phyloP scores from a whole-genome alignment of 2,888 invertebrate genomes.

The Oeneis ivallda region DNA sequence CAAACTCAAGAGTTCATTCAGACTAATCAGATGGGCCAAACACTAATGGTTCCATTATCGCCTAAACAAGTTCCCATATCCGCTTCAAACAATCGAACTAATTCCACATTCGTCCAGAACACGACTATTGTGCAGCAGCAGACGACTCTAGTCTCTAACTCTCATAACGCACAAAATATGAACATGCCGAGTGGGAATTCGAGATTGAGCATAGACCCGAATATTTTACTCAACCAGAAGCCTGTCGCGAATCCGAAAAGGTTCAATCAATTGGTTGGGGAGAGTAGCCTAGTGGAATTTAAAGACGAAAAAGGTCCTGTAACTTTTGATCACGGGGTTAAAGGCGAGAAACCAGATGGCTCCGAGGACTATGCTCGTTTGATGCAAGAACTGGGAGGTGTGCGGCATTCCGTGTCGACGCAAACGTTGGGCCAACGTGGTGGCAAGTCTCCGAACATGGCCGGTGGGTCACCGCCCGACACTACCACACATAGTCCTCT shows the following conservation, averaged over 20 bases:
- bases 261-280: slow-evolving; percentile 48
- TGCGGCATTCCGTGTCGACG: slow-evolving; percentile 87
- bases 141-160: slow-evolving; percentile 88
- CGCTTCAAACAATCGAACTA: slow-evolving; percentile 81
- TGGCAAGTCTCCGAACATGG: slow-evolving; percentile 56
- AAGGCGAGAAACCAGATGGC: slow-evolving; percentile 43
- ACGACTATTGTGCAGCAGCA: slow-evolving; percentile 92
- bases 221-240: slow-evolving; percentile 73
- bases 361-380: slow-evolving; percentile 53
- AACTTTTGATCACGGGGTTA: slow-evolving; percentile 32
- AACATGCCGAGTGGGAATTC: slow-evolving; percentile 59
- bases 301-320: slow-evolving; percentile 45
- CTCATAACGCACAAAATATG: slow-evolving; percentile 71
- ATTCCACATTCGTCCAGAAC: slow-evolving; percentile 90
- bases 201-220: slow-evolving; percentile 82
- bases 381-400: slow-evolving; percentile 50
- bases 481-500: slow-evolving; percentile 92
- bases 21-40: slow-evolving; percentile 86
- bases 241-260: slow-evolving; percentile 52
- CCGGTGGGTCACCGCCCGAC: slow-evolving; percentile 84
- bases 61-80: slow-evolving; percentile 82
- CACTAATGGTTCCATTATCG: slow-evolving; percentile 86
- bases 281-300: slow-evolving; percentile 39
- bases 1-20: slow-evolving; percentile 88
- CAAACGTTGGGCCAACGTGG: slow-evolving; percentile 82